Percentiles rank a stretch among this genome's conserved stretches.
phyloP scores from a whole-genome alignment of 2,797 vertebrate species.

The Leptoclinus maculatus region DNA sequence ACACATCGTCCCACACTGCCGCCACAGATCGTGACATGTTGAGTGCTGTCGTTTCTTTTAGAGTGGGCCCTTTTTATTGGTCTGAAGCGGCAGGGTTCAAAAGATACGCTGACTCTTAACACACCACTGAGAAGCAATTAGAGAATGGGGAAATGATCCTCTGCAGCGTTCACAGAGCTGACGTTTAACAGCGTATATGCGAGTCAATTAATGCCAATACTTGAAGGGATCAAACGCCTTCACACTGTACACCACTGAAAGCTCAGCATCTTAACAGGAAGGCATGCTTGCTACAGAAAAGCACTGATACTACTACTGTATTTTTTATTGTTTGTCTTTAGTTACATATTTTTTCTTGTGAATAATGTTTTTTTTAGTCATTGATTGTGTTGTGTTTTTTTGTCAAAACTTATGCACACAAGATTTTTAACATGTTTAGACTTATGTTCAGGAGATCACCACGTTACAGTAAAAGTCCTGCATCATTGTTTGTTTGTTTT shows the following conservation, averaged over 20 bases:
- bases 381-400: slow-evolving; percentile 45
- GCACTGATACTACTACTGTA: slow-evolving; percentile 57
- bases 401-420: slow-evolving; percentile 42
- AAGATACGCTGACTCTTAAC: slow-evolving; percentile 30
- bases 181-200: slow-evolving; percentile 3
- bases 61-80: slow-evolving; percentile 18
- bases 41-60: background rate
- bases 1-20: slow-evolving; percentile 21
- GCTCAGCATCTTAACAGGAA: slow-evolving; percentile 41
- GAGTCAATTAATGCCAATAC: slow-evolving; percentile 20
- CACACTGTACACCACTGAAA: slow-evolving; percentile 27
- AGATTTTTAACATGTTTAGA: slow-evolving; percentile 22
- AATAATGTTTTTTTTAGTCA: slow-evolving; percentile 44
- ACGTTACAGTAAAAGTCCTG: slow-evolving; percentile 11
- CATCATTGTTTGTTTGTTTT: background rate
- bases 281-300: slow-evolving; percentile 48
- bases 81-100: slow-evolving; percentile 25
- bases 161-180: slow-evolving; percentile 11
- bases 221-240: slow-evolving; percentile 50
- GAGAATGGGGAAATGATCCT: slow-evolving; percentile 24
- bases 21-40: slow-evolving; percentile 15
- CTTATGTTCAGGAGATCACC: slow-evolving; percentile 14
- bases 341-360: slow-evolving; percentile 27
- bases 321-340: slow-evolving; percentile 38
- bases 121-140: slow-evolving; percentile 54